Evolutionary conservation across 1,140 invertebrate genomes (phyloP).

Genomic region (Oncopodura yosiiana): DNA sequence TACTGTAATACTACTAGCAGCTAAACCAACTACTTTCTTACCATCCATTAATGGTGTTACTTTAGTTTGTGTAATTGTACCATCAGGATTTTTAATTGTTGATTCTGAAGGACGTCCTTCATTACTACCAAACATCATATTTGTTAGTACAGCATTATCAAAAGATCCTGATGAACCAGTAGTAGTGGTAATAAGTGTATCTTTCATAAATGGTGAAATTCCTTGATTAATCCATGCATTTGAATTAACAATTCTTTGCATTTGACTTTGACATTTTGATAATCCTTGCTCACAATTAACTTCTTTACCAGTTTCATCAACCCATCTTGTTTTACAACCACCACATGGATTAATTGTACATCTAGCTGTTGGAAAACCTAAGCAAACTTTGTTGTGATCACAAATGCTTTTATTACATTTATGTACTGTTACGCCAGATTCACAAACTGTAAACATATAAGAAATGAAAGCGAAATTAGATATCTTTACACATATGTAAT

Average conservation of each 20-base stretch:
- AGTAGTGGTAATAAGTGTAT: neutral
- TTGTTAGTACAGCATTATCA: neutral
- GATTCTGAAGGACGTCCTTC: neutral
- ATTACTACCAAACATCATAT: neutral
- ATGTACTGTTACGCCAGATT: slow-evolving; percentile 38
- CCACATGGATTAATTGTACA: slow-evolving; percentile 40
- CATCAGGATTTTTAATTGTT: neutral
- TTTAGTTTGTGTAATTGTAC: slow-evolving; percentile 4
- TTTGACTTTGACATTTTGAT: slow-evolving; percentile 39
- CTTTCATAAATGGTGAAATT: neutral
- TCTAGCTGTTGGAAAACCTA: slow-evolving; percentile 39
- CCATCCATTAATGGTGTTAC: slow-evolving; percentile 16
- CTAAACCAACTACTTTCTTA: slow-evolving; percentile 10
- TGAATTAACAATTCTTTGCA: slow-evolving; percentile 37
- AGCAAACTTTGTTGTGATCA: slow-evolving; percentile 39
- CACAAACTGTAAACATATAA: slow-evolving; percentile 37
- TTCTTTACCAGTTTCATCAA: slow-evolving; percentile 34
- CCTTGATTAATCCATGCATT: slow-evolving; percentile 27
- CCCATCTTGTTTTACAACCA: slow-evolving; percentile 39
- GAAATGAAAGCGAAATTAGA: slow-evolving; percentile 6
- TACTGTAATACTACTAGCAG: slow-evolving; percentile 1
- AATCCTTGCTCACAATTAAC: slow-evolving; percentile 40
- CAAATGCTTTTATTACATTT: slow-evolving; percentile 40
- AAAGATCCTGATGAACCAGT: neutral
- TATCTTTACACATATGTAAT: neutral